These are phyloP conservation scores for Eulemur rubriventer DNA, from an alignment of 2,797 vertebrate genomes.

Conservation along the genomic window DNA sequence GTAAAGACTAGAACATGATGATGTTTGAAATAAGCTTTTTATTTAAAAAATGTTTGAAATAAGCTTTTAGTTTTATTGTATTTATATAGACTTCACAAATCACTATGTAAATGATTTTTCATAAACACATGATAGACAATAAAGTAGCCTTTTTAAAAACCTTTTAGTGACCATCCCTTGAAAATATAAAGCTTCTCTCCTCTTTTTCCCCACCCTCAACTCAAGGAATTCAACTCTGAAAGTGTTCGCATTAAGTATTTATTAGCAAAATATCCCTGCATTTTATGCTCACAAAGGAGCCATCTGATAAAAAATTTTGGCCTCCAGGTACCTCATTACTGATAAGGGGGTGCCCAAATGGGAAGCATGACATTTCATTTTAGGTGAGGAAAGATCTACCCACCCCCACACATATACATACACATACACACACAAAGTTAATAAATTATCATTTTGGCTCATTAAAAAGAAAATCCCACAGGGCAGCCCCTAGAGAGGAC, in stretches of 20 bases:
- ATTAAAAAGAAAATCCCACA: slow-evolving; percentile 37
- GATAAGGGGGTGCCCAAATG: neutral
- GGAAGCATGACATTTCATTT: slow-evolving; percentile 20
- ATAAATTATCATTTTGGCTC: slow-evolving; percentile 27
- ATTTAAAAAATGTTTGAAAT: slow-evolving; percentile 1
- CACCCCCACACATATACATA: neutral
- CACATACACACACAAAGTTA: neutral
- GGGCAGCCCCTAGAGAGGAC: neutral
- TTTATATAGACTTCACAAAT: slow-evolving; percentile 33
- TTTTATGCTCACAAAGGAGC: neutral
- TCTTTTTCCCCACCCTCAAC: neutral
- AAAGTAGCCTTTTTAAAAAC: neutral
- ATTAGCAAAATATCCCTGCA: slow-evolving; percentile 34
- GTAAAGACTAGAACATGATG: slow-evolving; percentile 17
- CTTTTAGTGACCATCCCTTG: neutral
- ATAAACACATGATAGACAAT: slow-evolving; percentile 8
- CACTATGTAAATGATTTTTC: neutral
- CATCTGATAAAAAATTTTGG: neutral
- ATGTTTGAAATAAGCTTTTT: slow-evolving; percentile 26
- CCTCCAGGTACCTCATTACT: neutral
- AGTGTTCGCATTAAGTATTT: neutral
- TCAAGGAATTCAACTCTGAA: slow-evolving; percentile 14
- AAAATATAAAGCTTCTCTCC: slow-evolving; percentile 26
- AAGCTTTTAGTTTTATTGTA: slow-evolving; percentile 26
- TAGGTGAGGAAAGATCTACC: neutral